Percentiles rank a stretch among this genome's conserved stretches.
phyloP scores from a whole-genome alignment of 2,797 vertebrate species.

The Remorina albescens region DNA sequence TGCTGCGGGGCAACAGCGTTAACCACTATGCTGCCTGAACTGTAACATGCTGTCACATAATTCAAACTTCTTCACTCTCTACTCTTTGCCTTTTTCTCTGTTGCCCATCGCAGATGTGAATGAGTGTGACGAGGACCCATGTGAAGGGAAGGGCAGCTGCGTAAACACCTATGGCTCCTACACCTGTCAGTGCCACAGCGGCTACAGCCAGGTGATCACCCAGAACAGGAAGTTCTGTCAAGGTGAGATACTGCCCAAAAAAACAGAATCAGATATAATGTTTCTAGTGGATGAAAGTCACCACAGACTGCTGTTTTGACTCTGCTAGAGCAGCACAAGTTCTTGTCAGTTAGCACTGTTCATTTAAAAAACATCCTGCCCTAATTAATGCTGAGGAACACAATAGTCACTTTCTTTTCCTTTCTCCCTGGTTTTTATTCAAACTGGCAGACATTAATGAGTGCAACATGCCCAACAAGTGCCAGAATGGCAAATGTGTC shows the following conservation, averaged over 20 bases:
- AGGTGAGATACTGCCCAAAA: constrained; percentile 83
- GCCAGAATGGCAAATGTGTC: constrained; percentile 86
- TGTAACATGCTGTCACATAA: constrained; percentile 15
- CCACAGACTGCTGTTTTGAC: constrained; percentile 1
- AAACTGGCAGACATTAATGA: constrained; percentile 88
- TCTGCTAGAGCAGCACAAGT: constrained; percentile 20
- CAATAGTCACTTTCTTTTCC: constrained; percentile 73
- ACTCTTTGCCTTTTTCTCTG: not conserved
- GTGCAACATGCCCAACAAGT: constrained; percentile 88
- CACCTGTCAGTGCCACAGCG: constrained; percentile 90
- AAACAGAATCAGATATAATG: constrained; percentile 35
- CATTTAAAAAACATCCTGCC: constrained; percentile 55
- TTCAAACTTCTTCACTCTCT: not conserved
- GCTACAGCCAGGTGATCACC: constrained; percentile 86
- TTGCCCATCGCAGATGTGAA: constrained; percentile 86
- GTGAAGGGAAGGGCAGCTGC: constrained; percentile 89
- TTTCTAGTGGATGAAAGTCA: constrained; percentile 42
- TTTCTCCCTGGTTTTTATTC: constrained; percentile 63
- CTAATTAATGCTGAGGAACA: constrained; percentile 62
- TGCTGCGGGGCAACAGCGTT: no score
- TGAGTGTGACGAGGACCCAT: constrained; percentile 90
- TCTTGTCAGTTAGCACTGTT: constrained; percentile 57
- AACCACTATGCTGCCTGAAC: no score
- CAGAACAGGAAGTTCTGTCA: constrained; percentile 90
- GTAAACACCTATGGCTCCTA: constrained; percentile 92